These are phyloP conservation scores for Trachelus tabidus DNA, from an alignment of 2,888 invertebrate species.

Conservation along the genomic window DNA sequence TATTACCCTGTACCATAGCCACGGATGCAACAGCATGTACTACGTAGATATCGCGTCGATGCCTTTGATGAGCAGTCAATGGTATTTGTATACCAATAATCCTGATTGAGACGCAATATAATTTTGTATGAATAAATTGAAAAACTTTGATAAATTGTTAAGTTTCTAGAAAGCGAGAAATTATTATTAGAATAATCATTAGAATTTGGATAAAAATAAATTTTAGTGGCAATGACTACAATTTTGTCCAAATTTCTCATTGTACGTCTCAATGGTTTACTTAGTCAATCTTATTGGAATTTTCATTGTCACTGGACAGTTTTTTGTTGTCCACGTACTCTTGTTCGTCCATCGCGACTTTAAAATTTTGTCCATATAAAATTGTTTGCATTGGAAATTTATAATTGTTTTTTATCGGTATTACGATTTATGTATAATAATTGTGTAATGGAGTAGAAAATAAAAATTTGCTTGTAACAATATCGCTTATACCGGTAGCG, in stretches of 20 bases:
- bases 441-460: neutral
- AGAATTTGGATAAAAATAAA: too few relatives aligned
- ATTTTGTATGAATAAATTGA: too few relatives aligned
- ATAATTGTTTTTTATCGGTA: neutral
- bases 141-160: too few relatives aligned
- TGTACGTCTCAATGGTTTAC: too few relatives aligned
- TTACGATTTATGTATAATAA: neutral
- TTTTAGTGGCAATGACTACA: too few relatives aligned
- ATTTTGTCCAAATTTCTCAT: too few relatives aligned
- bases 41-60: neutral
- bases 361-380: neutral
- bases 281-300: too few relatives aligned
- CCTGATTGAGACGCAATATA: neutral
- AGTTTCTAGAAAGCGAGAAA: too few relatives aligned
- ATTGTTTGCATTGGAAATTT: neutral
- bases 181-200: too few relatives aligned
- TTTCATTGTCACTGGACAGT: too few relatives aligned
- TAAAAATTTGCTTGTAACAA: neutral
- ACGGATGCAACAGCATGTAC: neutral
- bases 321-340: too few relatives aligned
- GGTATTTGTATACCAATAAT: neutral
- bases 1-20: neutral
- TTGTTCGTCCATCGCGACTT: too few relatives aligned
- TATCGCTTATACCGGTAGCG: neutral
- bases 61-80: neutral